Conservation (phyloP, 1,140 invertebrate genomes). For the Anagrus nilaparvatae region DNA sequence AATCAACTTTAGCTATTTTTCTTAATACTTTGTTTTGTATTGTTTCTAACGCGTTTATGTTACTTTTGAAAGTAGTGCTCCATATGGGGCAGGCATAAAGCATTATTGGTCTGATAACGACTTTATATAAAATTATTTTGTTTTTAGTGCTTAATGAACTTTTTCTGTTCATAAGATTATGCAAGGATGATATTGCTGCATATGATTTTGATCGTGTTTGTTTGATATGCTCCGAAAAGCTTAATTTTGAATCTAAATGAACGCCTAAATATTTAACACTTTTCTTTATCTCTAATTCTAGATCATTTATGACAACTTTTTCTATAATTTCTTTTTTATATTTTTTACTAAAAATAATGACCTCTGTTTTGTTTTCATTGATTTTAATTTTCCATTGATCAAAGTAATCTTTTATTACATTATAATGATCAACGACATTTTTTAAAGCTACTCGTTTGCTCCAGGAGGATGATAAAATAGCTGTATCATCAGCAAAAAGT, state of each 20-base stretch:
- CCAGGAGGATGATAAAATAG: constrained; percentile 22
- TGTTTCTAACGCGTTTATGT: neutral
- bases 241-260: constrained; percentile 1
- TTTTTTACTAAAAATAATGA: constrained; percentile 11
- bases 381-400: constrained; percentile 21
- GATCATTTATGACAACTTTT: neutral
- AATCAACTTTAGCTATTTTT: neutral
- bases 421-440: constrained; percentile 12
- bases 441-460: neutral
- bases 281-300: too few species aligned
- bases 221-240: constrained; percentile 6
- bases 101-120: neutral
- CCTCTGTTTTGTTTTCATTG: constrained; percentile 18
- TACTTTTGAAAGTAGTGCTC: neutral
- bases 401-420: constrained; percentile 9
- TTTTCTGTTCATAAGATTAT: neutral
- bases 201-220: neutral
- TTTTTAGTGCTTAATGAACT: neutral
- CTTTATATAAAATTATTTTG: neutral
- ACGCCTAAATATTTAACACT: constrained; percentile 8
- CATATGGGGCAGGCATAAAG: neutral
- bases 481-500: constrained; percentile 28
- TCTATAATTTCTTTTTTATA: neutral
- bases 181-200: neutral
- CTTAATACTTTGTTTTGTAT: constrained; percentile 1